A percentile compares a stretch with the other conserved stretches of the same genome.
Evolutionary conservation across 2,888 invertebrate species (phyloP).

Genomic region (Noctuana brunneofusca): DNA sequence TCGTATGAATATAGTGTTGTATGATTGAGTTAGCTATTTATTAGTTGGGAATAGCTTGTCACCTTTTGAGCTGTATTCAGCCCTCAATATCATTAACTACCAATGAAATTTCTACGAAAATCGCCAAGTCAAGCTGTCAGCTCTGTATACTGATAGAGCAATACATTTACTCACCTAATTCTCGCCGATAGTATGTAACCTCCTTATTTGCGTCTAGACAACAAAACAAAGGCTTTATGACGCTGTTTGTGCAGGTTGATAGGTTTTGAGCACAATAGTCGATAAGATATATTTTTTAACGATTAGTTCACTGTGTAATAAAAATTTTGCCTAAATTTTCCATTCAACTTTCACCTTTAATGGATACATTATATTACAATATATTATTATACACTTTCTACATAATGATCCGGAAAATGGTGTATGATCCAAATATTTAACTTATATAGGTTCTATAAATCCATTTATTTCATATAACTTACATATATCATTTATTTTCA

Average conservation of each 20-base stretch:
- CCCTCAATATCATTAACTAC: too few relatives aligned
- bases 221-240: conserved; percentile 36
- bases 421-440: background rate
- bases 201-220: conserved; percentile 49
- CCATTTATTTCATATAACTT: background rate
- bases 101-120: background rate
- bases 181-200: conserved; percentile 45
- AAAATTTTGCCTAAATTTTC: background rate
- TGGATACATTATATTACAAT: too few relatives aligned
- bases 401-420: too few relatives aligned
- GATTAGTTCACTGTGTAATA: background rate
- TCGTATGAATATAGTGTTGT: too few relatives aligned
- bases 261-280: background rate
- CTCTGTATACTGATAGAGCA: conserved; percentile 1
- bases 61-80: too few relatives aligned
- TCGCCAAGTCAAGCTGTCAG: background rate
- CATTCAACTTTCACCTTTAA: background rate
- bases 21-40: too few relatives aligned
- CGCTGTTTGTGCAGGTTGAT: conserved; percentile 7
- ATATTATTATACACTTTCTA: too few relatives aligned
- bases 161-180: conserved; percentile 43
- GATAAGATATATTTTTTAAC: conserved; percentile 4
- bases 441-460: background rate
- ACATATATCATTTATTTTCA: background rate
- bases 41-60: too few relatives aligned